These are phyloP conservation scores for Parus major DNA, from an alignment of 2,113 vertebrate genomes.

Conservation along the genomic window DNA sequence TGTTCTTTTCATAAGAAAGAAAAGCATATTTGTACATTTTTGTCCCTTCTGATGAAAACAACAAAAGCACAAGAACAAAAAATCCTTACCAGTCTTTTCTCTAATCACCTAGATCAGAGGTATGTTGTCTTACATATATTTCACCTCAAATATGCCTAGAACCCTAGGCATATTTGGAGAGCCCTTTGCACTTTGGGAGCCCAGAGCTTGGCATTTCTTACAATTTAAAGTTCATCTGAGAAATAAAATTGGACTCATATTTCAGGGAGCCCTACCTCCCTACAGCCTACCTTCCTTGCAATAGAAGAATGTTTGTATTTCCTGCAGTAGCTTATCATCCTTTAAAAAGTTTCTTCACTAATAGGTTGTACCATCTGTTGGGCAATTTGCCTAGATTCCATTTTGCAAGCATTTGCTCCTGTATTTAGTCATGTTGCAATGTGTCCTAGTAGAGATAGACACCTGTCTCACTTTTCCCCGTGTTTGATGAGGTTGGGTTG, in stretches of 20 bases:
- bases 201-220: background rate
- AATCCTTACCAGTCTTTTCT: background rate
- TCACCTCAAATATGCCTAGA: background rate
- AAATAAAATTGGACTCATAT: background rate
- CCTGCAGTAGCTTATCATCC: background rate
- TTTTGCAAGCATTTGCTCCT: slow-evolving; percentile 8
- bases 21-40: background rate
- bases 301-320: background rate
- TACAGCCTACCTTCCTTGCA: background rate
- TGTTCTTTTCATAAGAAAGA: background rate
- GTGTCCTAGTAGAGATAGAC: background rate
- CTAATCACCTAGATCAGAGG: background rate
- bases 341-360: slow-evolving; percentile 23
- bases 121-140: background rate
- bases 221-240: background rate
- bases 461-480: background rate
- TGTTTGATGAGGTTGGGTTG: background rate
- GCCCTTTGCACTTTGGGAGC: background rate
- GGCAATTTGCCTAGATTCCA: slow-evolving; percentile 23
- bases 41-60: background rate
- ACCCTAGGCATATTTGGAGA: background rate
- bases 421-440: slow-evolving; percentile 2
- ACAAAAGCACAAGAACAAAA: background rate
- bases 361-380: slow-evolving; percentile 53
- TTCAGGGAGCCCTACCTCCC: background rate